Evolutionary conservation across 2,888 invertebrate genomes (phyloP), one percentile per base, ranked within the genome.

Genomic region (Pollenia griseotomentosa): DNA sequence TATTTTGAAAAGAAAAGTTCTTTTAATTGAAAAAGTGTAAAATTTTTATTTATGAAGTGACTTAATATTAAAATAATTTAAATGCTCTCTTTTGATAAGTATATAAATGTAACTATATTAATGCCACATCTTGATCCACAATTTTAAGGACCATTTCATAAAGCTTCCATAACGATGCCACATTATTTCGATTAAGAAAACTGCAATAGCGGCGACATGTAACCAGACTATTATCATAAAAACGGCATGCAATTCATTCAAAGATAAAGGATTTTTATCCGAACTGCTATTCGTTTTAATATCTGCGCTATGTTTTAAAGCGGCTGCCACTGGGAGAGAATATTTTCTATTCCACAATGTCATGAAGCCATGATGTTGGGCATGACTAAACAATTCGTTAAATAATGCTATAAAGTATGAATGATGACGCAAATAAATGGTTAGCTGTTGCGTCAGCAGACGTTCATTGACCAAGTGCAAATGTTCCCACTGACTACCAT

Each of bases 381-480:
- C 90, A 4, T 86, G 57, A n/a, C 85, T 74, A 55, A 92, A 90
- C 71, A 89, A 89, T 2, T 48, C 40, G 40, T 92, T 90, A 1
- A 92, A 83, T 7, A 88, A 85, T 1, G 80, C 68, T 2, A 91
- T 85, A 57, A 92, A 73, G 85, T 90, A 89, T 44, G 92, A 92
- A 61, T 90, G 87, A 0, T 89, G 90, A 0, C 90, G 89, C 59
- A 91, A 87, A 82, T 92, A 91, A 74, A 91, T 90, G 8, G 91
- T 88, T 79, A 92, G 70, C 40, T 90, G 91, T 44, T 91, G 91
- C 0, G 90, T 90, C 19, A 90, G 90, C 48, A 92, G 89, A 12
- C 90, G 90, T 11, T 92, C 90, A 5, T 86, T 82, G 1, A 91
- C 91, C 88, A 91, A 12, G 74, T 91, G 91, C 88, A 91, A 75